Evolutionary conservation across 2,888 invertebrate species (phyloP).

Genomic region (Volucella inflata): DNA sequence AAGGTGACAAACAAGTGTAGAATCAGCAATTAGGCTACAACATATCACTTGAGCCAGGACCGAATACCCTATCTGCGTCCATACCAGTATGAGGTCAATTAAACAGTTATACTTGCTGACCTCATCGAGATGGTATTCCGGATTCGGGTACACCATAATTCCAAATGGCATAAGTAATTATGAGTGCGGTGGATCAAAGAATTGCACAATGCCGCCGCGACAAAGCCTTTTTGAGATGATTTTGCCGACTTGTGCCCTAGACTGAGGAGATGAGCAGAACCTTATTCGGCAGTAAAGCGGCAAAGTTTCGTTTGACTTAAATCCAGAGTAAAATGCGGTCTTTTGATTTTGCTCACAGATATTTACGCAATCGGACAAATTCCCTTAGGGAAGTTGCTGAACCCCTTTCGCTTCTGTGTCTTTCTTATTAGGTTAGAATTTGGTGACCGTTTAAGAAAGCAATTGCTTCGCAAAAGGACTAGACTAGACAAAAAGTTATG

Average conservation of each 20-base stretch:
- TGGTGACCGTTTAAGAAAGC: slow-evolving; percentile 34
- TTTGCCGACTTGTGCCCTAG: slow-evolving; percentile 42
- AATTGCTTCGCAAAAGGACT: background rate
- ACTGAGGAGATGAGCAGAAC: slow-evolving; percentile 2
- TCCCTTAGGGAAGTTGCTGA: slow-evolving; percentile 56
- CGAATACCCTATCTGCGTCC: background rate
- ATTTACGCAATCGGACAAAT: slow-evolving; percentile 41
- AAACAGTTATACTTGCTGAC: slow-evolving; percentile 70
- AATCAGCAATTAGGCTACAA: slow-evolving; percentile 69
- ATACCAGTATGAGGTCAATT: slow-evolving; percentile 58
- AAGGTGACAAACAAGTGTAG: slow-evolving; percentile 74
- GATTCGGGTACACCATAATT: slow-evolving; percentile 42
- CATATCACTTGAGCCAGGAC: slow-evolving; percentile 46
- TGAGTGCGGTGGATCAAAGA: slow-evolving; percentile 68
- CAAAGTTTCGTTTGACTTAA: background rate
- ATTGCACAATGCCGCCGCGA: slow-evolving; percentile 29
- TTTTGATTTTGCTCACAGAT: slow-evolving; percentile 43
- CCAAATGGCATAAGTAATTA: slow-evolving; percentile 72
- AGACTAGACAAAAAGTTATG: too few species aligned
- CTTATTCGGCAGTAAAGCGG: slow-evolving; percentile 8
- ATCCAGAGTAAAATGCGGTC: slow-evolving; percentile 29
- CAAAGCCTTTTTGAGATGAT: slow-evolving; percentile 25
- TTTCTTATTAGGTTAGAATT: slow-evolving; percentile 60
- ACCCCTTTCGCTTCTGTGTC: background rate
- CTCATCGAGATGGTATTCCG: slow-evolving; percentile 58